These are phyloP conservation scores for Sebastes nivosus DNA, from an alignment of 2,797 vertebrate genomes.

Conservation along the genomic window DNA sequence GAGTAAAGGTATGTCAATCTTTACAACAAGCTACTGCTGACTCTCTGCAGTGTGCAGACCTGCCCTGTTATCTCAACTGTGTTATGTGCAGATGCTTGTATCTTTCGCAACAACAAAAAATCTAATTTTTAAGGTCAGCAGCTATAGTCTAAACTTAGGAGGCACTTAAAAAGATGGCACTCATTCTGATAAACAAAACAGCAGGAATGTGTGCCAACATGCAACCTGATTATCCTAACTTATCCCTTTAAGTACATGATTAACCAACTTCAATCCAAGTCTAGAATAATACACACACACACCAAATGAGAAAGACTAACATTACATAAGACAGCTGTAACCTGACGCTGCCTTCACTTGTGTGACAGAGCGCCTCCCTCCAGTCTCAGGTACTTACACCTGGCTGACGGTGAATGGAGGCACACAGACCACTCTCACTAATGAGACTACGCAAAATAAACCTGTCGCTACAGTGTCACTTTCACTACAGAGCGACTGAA, in stretches of 20 bases:
- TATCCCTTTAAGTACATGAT: conserved; percentile 16
- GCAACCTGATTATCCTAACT: background rate
- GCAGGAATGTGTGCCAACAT: background rate
- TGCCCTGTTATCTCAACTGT: background rate
- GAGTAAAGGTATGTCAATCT: conserved; percentile 24
- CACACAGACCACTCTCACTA: conserved; percentile 48
- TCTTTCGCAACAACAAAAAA: background rate
- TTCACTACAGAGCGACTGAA: conserved; percentile 3
- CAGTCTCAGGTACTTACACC: conserved; percentile 61
- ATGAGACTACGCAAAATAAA: conserved; percentile 45
- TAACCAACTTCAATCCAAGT: conserved; percentile 35
- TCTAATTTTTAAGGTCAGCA: background rate
- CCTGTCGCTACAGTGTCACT: conserved; percentile 4
- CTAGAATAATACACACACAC: background rate
- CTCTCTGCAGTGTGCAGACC: conserved; percentile 7
- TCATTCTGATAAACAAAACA: background rate
- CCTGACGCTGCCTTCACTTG: conserved; percentile 32
- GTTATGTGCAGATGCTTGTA: background rate
- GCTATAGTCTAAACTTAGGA: background rate
- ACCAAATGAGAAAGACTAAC: conserved; percentile 14
- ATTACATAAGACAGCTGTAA: conserved; percentile 58
- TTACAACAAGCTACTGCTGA: background rate
- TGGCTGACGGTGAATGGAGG: conserved; percentile 40
- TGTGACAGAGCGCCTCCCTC: conserved; percentile 13
- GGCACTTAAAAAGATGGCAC: background rate